These are phyloP conservation scores for Mactra quadrangularis DNA, from an alignment of 1,140 invertebrate genomes.

Conservation along the genomic window DNA sequence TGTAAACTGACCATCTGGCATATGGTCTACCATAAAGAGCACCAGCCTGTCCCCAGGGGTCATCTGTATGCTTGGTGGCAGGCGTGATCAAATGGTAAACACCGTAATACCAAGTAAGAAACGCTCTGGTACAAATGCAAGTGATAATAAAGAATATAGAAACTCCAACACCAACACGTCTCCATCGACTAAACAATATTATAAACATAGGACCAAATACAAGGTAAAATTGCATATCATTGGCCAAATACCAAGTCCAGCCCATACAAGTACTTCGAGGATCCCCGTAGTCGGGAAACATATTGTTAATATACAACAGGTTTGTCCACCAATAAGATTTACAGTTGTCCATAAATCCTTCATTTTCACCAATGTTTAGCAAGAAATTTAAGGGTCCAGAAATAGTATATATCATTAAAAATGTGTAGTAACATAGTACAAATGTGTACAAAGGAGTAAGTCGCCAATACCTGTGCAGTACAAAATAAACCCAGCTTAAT, in stretches of 20 bases:
- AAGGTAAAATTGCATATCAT: slow-evolving; percentile 56
- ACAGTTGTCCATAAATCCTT: slow-evolving; percentile 82
- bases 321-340: slow-evolving; percentile 91
- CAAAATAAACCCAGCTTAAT: slow-evolving; percentile 41
- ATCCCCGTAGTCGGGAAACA: slow-evolving; percentile 84
- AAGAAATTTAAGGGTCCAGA: background rate
- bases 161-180: background rate
- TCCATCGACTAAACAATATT: background rate
- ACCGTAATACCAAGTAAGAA: slow-evolving; percentile 30
- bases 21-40: slow-evolving; percentile 45
- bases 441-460: slow-evolving; percentile 29
- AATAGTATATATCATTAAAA: background rate
- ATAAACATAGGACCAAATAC: slow-evolving; percentile 28
- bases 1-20: slow-evolving; percentile 42
- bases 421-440: slow-evolving; percentile 4
- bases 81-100: slow-evolving; percentile 8
- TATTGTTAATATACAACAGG: slow-evolving; percentile 93
- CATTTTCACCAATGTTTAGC: background rate
- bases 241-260: slow-evolving; percentile 56
- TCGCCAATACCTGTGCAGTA: slow-evolving; percentile 44
- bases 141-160: background rate
- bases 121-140: slow-evolving; percentile 1
- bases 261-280: slow-evolving; percentile 32
- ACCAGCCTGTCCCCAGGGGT: slow-evolving; percentile 1
- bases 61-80: slow-evolving; percentile 42